Conservation (phyloP, 2,113 vertebrate species). For the Hydrolagus affinis region DNA sequence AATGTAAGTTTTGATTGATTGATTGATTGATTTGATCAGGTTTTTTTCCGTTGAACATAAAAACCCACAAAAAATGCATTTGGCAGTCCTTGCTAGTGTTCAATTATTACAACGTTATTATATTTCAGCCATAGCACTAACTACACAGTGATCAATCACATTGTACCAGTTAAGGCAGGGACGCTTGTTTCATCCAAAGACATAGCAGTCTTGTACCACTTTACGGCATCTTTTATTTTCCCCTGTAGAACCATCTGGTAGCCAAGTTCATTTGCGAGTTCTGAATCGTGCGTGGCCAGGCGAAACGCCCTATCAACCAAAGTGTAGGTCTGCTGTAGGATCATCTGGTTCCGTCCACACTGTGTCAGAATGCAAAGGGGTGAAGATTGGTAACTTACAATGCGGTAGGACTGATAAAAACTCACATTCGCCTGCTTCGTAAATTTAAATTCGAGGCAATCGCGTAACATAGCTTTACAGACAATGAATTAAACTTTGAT, state of each 20-base stretch:
- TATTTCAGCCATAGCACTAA: too few species aligned
- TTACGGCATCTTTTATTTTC: constrained; percentile 72
- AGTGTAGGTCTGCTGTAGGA: constrained; percentile 73
- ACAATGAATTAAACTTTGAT: neutral
- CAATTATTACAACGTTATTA: too few species aligned
- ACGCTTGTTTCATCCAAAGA: constrained; percentile 75
- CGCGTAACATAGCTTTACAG: neutral
- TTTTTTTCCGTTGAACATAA: too few species aligned
- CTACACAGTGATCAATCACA: too few species aligned
- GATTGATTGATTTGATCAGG: too few species aligned
- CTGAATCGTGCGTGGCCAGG: constrained; percentile 60
- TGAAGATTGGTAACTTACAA: too few species aligned
- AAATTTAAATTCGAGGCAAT: neutral
- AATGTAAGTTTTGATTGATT: too few species aligned
- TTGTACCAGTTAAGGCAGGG: constrained; percentile 71
- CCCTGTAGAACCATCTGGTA: constrained; percentile 84
- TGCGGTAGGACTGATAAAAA: too few species aligned
- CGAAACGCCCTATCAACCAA: constrained; percentile 76
- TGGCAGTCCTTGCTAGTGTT: too few species aligned
- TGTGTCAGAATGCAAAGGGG: constrained; percentile 39
- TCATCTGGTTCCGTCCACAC: constrained; percentile 79
- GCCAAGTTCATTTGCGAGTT: constrained; percentile 84
- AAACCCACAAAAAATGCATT: too few species aligned
- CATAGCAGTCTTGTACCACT: constrained; percentile 83
- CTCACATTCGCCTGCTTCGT: neutral